Conservation (phyloP, 1,140 invertebrate genomes). For the Heliothis subflexa region DNA sequence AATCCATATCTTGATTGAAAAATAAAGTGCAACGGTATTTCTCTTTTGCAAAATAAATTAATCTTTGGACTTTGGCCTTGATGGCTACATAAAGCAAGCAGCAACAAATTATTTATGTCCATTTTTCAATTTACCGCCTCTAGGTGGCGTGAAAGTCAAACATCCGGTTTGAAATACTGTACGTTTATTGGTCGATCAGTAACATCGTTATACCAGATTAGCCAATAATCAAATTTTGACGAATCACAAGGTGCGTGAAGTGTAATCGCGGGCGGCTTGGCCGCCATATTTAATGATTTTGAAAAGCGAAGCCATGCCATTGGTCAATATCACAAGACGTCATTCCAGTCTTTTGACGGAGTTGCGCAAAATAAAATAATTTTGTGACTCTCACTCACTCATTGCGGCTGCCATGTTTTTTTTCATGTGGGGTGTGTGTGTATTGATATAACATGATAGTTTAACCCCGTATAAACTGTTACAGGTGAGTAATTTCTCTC, state of each 20-base stretch:
- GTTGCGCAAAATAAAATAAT: slow-evolving; percentile 81
- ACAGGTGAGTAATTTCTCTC: slow-evolving; percentile 75
- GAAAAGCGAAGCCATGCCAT: slow-evolving; percentile 71
- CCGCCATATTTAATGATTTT: slow-evolving; percentile 79
- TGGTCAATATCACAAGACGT: slow-evolving; percentile 76
- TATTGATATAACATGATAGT: slow-evolving; percentile 83
- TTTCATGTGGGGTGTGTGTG: slow-evolving; percentile 85
- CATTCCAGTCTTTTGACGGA: slow-evolving; percentile 81
- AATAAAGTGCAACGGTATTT: too few relatives aligned
- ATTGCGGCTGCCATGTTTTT: slow-evolving; percentile 85
- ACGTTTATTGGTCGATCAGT: slow-evolving; percentile 54
- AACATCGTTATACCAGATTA: slow-evolving; percentile 17
- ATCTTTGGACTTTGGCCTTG: slow-evolving; percentile 33
- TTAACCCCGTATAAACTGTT: slow-evolving; percentile 79
- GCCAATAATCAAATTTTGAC: slow-evolving; percentile 68
- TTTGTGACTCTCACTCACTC: slow-evolving; percentile 83
- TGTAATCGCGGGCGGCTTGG: slow-evolving; percentile 64
- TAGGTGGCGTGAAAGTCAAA: slow-evolving; percentile 61
- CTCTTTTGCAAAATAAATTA: background rate
- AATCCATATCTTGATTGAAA: too few relatives aligned
- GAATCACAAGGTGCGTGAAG: slow-evolving; percentile 66
- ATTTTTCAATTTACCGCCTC: slow-evolving; percentile 56
- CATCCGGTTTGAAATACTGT: slow-evolving; percentile 38
- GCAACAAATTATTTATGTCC: background rate
- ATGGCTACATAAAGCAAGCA: background rate